Conservation (phyloP, 1,140 invertebrate species). For the Coptotermes formosanus region DNA sequence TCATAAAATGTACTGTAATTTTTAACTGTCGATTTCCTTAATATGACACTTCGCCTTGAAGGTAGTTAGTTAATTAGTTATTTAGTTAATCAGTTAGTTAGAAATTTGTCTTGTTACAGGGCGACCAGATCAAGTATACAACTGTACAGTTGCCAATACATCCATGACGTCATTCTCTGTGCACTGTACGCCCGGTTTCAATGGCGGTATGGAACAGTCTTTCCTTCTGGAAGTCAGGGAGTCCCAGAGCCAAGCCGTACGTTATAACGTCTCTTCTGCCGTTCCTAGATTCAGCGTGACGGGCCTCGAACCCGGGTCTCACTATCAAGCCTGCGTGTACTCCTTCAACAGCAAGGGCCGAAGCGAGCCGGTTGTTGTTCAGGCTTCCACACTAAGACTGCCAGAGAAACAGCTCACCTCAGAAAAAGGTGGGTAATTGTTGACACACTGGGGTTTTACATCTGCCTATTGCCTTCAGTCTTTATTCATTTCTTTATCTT, state of each 20-base stretch:
- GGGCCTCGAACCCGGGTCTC: slow-evolving; percentile 69
- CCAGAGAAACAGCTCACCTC: slow-evolving; percentile 82
- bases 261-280: slow-evolving; percentile 69
- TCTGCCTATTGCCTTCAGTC: too few species aligned
- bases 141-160: slow-evolving; percentile 82
- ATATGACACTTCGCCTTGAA: not conserved
- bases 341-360: slow-evolving; percentile 84
- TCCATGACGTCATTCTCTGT: slow-evolving; percentile 80
- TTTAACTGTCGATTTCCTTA: not conserved
- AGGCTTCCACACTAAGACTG: slow-evolving; percentile 72
- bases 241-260: slow-evolving; percentile 62
- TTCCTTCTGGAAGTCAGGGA: slow-evolving; percentile 79
- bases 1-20: too few species aligned
- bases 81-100: not conserved
- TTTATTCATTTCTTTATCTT: too few species aligned
- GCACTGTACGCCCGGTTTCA: slow-evolving; percentile 81
- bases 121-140: slow-evolving; percentile 86
- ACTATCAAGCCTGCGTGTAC: slow-evolving; percentile 75
- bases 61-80: not conserved
- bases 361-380: slow-evolving; percentile 73
- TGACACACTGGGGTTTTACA: too few species aligned
- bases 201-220: slow-evolving; percentile 80
- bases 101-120: slow-evolving; percentile 54
- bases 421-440: slow-evolving; percentile 65
- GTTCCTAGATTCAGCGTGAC: slow-evolving; percentile 73